Evolutionary conservation across 2,797 vertebrate species (phyloP).

Genomic region (Pachyuromys duprasi): DNA sequence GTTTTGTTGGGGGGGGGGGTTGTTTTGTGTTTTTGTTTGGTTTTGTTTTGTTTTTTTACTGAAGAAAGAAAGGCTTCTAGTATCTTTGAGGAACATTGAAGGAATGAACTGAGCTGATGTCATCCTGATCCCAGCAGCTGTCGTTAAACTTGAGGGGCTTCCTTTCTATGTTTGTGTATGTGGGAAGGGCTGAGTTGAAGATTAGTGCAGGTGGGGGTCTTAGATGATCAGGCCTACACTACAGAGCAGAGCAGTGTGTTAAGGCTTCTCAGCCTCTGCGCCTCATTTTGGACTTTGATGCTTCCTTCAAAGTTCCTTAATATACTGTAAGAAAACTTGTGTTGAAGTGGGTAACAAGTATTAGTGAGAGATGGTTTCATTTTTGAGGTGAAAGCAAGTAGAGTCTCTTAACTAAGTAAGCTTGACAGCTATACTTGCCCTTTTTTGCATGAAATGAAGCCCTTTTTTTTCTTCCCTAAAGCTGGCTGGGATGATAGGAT

Average conservation of each 20-base stretch:
- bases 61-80: background rate
- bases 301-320: constrained; percentile 5
- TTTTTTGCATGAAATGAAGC: constrained; percentile 58
- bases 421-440: background rate
- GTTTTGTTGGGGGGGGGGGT: too few relatives aligned
- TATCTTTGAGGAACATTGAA: constrained; percentile 44
- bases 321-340: background rate
- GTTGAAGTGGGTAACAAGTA: background rate
- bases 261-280: background rate
- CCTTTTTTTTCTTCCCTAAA: constrained; percentile 32
- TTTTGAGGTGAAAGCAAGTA: background rate
- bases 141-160: constrained; percentile 39
- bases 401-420: background rate
- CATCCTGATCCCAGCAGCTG: constrained; percentile 71
- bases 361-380: constrained; percentile 10
- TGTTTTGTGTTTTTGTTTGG: too few relatives aligned
- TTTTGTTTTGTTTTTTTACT: too few relatives aligned
- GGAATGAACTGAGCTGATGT: constrained; percentile 50
- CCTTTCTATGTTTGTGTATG: constrained; percentile 19
- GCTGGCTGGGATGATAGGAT: constrained; percentile 74
- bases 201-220: background rate
- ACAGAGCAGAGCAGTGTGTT: background rate
- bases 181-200: background rate
- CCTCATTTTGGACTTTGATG: constrained; percentile 28
- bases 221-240: constrained; percentile 1